Evolutionary conservation across 2,888 invertebrate genomes (phyloP).

Genomic region (Micropterix aruncella): DNA sequence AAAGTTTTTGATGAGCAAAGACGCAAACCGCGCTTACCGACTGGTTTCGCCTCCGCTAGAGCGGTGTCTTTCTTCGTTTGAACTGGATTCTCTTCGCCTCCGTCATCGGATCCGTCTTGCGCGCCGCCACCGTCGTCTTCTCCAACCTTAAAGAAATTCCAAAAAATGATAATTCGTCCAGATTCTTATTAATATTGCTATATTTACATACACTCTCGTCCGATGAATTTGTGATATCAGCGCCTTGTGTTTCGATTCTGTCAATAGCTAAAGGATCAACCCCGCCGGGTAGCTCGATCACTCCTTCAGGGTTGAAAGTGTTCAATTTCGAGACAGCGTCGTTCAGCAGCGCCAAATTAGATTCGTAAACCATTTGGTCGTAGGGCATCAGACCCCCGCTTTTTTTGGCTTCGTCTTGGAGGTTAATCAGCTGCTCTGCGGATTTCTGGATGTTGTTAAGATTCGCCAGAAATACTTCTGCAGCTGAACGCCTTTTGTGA

Average conservation of each 20-base stretch:
- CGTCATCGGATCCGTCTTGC: constrained; percentile 14
- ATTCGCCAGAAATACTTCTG: constrained; percentile 29
- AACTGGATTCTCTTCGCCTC: constrained; percentile 23
- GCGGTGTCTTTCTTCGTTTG: constrained; percentile 36
- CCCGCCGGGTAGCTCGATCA: constrained; percentile 30
- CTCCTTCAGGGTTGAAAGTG: constrained; percentile 37
- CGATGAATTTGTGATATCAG: constrained; percentile 26
- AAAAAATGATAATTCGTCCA: no score
- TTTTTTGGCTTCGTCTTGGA: constrained; percentile 46
- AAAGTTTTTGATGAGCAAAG: no score
- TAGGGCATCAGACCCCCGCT: constrained; percentile 36
- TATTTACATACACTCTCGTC: no score
- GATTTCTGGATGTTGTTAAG: constrained; percentile 41
- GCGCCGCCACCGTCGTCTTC: constrained; percentile 30
- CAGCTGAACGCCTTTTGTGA: constrained; percentile 3
- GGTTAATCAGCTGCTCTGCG: constrained; percentile 40
- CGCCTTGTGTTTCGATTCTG: constrained; percentile 19
- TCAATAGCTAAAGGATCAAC: constrained; percentile 20
- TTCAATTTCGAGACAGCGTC: constrained; percentile 43
- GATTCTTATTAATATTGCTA: no score
- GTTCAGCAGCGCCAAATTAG: constrained; percentile 38
- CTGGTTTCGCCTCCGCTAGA: constrained; percentile 63
- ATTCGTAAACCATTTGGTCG: constrained; percentile 42
- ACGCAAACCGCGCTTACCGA: constrained; percentile 44
- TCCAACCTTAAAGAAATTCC: no score